phyloP scores from a whole-genome alignment of 2,888 invertebrate genomes.

The Lagria hirta region DNA sequence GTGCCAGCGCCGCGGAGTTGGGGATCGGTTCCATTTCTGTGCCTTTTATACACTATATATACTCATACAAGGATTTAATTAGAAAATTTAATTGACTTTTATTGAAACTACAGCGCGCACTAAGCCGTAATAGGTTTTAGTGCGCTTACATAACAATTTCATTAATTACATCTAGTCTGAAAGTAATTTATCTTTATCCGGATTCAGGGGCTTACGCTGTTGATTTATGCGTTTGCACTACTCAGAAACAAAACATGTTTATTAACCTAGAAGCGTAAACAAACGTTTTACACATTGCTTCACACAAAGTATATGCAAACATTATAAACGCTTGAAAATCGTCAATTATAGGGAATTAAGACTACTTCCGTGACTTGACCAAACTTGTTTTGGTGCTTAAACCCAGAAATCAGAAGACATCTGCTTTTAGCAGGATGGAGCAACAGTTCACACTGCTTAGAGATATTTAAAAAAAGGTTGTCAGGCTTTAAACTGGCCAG shows the following conservation, averaged over 20 bases:
- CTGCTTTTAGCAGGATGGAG: too few species aligned
- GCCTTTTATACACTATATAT: constrained; percentile 39
- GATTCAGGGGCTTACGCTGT: constrained; percentile 12
- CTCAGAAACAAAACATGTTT: constrained; percentile 21
- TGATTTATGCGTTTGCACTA: constrained; percentile 25
- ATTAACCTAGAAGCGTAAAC: constrained; percentile 16
- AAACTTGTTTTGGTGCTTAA: too few species aligned
- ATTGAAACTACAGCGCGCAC: constrained; percentile 50
- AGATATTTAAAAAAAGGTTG: too few species aligned
- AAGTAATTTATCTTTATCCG: constrained; percentile 46
- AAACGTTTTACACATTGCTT: too few species aligned
- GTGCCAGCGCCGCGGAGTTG: constrained; percentile 36
- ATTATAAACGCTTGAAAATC: too few species aligned
- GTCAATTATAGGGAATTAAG: too few species aligned
- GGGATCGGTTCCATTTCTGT: constrained; percentile 49
- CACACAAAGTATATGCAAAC: too few species aligned
- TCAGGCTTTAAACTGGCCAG: too few species aligned
- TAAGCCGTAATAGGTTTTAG: constrained; percentile 47
- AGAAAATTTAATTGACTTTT: constrained; percentile 54
- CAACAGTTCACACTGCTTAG: too few species aligned
- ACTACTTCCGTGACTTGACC: too few species aligned
- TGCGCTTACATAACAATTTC: constrained; percentile 49
- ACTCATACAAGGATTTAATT: constrained; percentile 53
- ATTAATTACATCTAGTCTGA: constrained; percentile 47
- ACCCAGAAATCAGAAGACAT: too few species aligned